Evolutionary conservation across 2,888 invertebrate species (phyloP), one percentile per base, ranked within the genome.

Genomic region (Apamea crenata): DNA sequence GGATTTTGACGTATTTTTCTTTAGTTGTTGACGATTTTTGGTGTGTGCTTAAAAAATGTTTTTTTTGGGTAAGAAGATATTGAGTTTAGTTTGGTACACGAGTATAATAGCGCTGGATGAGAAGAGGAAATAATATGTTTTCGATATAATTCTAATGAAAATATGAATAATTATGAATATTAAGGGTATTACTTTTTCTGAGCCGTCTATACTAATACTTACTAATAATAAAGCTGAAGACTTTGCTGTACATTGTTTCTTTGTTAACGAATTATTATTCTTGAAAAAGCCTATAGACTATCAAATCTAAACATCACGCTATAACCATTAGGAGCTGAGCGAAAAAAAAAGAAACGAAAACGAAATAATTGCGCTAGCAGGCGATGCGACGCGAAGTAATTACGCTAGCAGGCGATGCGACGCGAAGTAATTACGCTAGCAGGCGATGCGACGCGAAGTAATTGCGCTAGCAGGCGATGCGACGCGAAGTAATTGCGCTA

Each of bases 1-100:
- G 61, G 50, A 53, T 74, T 76, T 74, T n/a, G 18, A 59, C 59
- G 16, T 77, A 44, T 83, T 81, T 77, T 78, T 29, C 29, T 71
- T 80, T 74, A 59, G 69, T 66, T 71, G 47, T 32, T 53, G n/a
- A 67, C 7, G 29, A 18, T 56, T 74, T 76, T 50, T 21, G 2
- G 3, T 25, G 18, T 47, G 2, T 25, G 6, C 18, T 16, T 16
- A 50, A 25, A 4, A 50, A 40, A 40, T 29, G 5, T 12, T 25
- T 21, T 21, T 47, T 1, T 16, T 32, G 16, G 5, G 3, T 53
- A 59, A 18, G 21, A 79, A 68, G 1, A 44, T 77, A 21, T 68
- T 61, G 3, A 18, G 8, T 36, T 18, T 53, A 21, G 10, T 21
- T 2, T 18, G 4, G 3, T 12, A n/a, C n/a, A n/a, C n/a, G n/a